Evolutionary conservation across 1,140 invertebrate species (phyloP).

Genomic region (Globodera ellingtonae): DNA sequence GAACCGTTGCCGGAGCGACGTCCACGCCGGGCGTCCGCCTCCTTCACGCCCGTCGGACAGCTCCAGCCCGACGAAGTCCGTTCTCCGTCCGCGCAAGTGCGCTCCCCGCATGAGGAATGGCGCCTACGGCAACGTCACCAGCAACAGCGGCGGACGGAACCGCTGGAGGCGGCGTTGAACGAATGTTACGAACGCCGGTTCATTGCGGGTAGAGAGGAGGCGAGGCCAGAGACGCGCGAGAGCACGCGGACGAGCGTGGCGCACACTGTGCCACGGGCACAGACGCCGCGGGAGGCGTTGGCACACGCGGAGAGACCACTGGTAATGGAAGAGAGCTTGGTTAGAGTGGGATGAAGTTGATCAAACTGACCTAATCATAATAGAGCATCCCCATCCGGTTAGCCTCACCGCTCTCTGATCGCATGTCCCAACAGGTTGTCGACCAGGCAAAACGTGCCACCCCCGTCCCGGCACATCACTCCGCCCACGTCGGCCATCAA

Average conservation of each 20-base stretch:
- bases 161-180: slow-evolving; percentile 1
- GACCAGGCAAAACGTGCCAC: slow-evolving; percentile 54
- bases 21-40: slow-evolving; percentile 19
- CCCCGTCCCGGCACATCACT: slow-evolving; percentile 25
- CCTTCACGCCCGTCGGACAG: slow-evolving; percentile 25
- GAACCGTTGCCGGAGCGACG: slow-evolving; percentile 31
- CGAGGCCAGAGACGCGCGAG: background rate
- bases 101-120: slow-evolving; percentile 21
- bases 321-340: background rate
- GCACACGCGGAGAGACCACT: slow-evolving; percentile 14
- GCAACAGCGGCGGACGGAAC: background rate
- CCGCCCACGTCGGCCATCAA: background rate
- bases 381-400: no score
- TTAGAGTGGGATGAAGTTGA: background rate
- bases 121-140: background rate
- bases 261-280: slow-evolving; percentile 12
- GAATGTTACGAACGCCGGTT: background rate
- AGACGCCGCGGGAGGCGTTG: slow-evolving; percentile 15
- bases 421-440: slow-evolving; percentile 34
- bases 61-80: slow-evolving; percentile 22
- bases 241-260: background rate
- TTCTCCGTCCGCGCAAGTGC: slow-evolving; percentile 20
- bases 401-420: no score
- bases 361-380: background rate
- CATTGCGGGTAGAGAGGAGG: background rate